These are phyloP conservation scores for Drosophila albomicans DNA, from an alignment of 1,140 invertebrate genomes.

Conservation along the genomic window DNA sequence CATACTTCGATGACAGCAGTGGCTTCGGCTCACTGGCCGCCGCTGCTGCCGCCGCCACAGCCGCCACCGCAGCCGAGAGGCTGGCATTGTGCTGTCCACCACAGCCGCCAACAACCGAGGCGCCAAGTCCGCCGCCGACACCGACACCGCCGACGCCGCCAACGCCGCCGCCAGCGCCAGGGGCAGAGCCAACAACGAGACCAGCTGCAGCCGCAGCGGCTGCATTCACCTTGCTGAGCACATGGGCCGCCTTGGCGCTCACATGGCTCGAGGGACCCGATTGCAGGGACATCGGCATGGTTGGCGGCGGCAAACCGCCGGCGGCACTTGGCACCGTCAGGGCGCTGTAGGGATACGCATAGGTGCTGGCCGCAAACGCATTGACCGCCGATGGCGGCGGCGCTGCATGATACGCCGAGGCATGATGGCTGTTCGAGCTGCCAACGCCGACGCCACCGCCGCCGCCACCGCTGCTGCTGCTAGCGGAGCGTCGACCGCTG, in stretches of 20 bases:
- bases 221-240: slow-evolving; percentile 49
- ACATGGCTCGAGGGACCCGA: slow-evolving; percentile 70
- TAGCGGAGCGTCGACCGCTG: slow-evolving; percentile 67
- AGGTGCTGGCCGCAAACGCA: slow-evolving; percentile 84
- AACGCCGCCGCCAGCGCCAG: slow-evolving; percentile 49
- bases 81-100: slow-evolving; percentile 62
- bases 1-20: slow-evolving; percentile 93
- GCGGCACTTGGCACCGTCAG: slow-evolving; percentile 86
- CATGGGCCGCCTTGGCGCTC: slow-evolving; percentile 71
- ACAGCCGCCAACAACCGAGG: slow-evolving; percentile 70
- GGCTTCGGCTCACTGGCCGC: slow-evolving; percentile 90
- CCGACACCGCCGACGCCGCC: slow-evolving; percentile 46
- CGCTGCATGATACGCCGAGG: slow-evolving; percentile 57
- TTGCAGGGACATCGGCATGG: slow-evolving; percentile 59
- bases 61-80: slow-evolving; percentile 67
- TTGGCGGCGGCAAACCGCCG: slow-evolving; percentile 55
- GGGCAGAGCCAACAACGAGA: slow-evolving; percentile 23
- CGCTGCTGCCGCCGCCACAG: slow-evolving; percentile 79
- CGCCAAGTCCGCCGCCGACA: slow-evolving; percentile 68
- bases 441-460: too few relatives aligned
- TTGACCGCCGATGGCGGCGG: slow-evolving; percentile 64
- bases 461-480: slow-evolving; percentile 55
- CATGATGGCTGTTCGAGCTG: slow-evolving; percentile 60
- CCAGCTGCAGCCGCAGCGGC: slow-evolving; percentile 18
- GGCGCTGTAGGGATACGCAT: slow-evolving; percentile 88